Percentiles rank a stretch among this genome's conserved stretches.
These are phyloP conservation scores for Trematomus bernacchii DNA, from an alignment of 2,797 vertebrate species.

Conservation along the genomic window DNA sequence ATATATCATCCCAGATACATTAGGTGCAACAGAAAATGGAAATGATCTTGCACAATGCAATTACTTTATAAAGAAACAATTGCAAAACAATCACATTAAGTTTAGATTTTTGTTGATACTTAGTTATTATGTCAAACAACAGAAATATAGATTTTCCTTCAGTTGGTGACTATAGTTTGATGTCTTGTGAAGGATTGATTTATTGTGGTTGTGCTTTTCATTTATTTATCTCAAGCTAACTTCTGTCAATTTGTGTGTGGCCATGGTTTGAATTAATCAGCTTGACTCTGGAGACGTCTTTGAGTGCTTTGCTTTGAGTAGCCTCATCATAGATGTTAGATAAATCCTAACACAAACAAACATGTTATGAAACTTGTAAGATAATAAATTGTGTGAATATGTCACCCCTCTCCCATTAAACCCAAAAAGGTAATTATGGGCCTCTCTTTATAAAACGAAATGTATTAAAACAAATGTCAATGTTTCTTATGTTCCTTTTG, in stretches of 20 bases:
- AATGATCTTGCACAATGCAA: background rate
- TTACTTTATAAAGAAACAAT: background rate
- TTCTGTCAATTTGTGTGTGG: background rate
- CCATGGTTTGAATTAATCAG: too few relatives aligned
- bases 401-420: too few relatives aligned
- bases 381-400: too few relatives aligned
- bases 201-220: background rate
- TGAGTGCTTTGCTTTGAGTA: too few relatives aligned
- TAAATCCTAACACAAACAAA: too few relatives aligned
- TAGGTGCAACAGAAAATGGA: background rate
- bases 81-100: background rate
- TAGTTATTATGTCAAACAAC: background rate
- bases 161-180: background rate
- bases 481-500: background rate
- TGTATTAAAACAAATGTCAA: background rate
- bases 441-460: background rate
- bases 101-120: background rate
- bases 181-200: background rate
- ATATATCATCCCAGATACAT: conserved; percentile 2
- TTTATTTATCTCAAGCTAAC: conserved; percentile 5
- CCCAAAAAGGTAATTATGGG: too few relatives aligned
- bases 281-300: too few relatives aligned
- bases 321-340: too few relatives aligned
- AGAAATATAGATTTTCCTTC: background rate
- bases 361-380: too few relatives aligned